These are phyloP conservation scores for Campopleginae sp. DNA, from an alignment of 2,888 invertebrate genomes.

Conservation along the genomic window DNA sequence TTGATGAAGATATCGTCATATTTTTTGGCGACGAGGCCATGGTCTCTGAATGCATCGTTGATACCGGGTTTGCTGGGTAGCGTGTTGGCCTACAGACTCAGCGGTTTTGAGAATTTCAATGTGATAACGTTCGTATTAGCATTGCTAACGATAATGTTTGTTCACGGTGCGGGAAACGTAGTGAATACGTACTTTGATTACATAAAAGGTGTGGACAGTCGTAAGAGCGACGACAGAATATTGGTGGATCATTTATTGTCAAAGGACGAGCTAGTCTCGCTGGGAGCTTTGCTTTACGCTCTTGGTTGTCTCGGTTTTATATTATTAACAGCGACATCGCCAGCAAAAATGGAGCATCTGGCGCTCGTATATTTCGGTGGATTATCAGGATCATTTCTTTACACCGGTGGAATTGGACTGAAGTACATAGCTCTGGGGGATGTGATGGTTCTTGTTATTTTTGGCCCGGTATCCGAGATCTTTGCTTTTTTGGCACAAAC, in stretches of 20 bases:
- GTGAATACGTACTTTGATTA: constrained; percentile 99
- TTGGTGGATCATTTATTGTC: constrained; percentile 96
- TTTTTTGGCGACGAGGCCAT: constrained; percentile 94
- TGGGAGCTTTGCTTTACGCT: constrained; percentile 95
- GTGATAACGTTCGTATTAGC: constrained; percentile 92
- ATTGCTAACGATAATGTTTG: constrained; percentile 93
- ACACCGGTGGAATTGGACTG: constrained; percentile 97
- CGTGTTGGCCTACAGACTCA: constrained; percentile 93
- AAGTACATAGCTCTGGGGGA: constrained; percentile 98
- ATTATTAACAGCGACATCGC: constrained; percentile 90
- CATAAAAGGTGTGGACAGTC: constrained; percentile 95
- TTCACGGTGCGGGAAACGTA: constrained; percentile 98
- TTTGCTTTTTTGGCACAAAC: constrained; percentile 97
- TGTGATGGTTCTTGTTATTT: constrained; percentile 95
- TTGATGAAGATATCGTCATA: constrained; percentile 96
- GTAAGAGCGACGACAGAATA: constrained; percentile 96
- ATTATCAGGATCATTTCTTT: constrained; percentile 97
- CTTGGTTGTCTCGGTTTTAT: constrained; percentile 94
- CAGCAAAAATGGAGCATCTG: constrained; percentile 97
- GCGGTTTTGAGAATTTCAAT: constrained; percentile 91
- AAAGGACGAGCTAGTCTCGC: constrained; percentile 92
- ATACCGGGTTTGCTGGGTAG: constrained; percentile 96
- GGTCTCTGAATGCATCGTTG: constrained; percentile 96
- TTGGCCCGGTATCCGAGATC: constrained; percentile 96
- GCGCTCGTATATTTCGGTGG: constrained; percentile 98